Conservation (phyloP, 2,888 invertebrate genomes). For the Tanypteryx hageni region DNA sequence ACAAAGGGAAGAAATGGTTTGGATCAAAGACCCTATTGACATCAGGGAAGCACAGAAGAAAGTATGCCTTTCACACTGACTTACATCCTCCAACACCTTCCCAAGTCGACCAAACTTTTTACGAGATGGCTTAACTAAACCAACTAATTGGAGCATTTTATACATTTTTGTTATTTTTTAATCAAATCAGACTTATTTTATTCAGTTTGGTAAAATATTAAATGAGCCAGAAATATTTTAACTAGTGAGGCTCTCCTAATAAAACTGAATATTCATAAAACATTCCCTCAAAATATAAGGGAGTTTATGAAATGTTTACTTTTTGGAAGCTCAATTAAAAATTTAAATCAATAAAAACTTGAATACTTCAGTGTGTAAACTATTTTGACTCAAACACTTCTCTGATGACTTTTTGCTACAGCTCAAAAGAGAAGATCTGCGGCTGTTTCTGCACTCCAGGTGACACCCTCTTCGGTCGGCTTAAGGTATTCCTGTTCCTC, state of each 20-base stretch:
- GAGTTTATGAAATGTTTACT: neutral
- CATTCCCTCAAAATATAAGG: neutral
- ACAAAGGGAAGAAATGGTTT: neutral
- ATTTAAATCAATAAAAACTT: neutral
- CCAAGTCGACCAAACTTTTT: neutral
- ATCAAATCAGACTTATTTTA: constrained; percentile 8
- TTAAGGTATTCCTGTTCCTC: constrained; percentile 73
- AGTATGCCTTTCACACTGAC: neutral
- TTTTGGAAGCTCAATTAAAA: constrained; percentile 37
- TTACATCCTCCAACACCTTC: neutral
- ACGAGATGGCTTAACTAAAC: neutral
- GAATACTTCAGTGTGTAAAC: neutral
- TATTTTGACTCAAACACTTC: too few species aligned
- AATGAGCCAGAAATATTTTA: constrained; percentile 16
- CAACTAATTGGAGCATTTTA: neutral
- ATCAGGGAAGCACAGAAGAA: neutral
- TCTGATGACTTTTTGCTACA: neutral
- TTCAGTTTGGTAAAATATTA: constrained; percentile 26
- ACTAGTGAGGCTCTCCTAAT: neutral
- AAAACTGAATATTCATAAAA: neutral
- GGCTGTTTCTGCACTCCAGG: constrained; percentile 75
- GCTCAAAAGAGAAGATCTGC: constrained; percentile 75
- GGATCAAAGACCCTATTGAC: constrained; percentile 17
- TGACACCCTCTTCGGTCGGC: constrained; percentile 72
- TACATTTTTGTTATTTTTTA: neutral